Evolutionary conservation across 2,888 invertebrate genomes (phyloP).

Genomic region (Macrosiphum euphorbiae): DNA sequence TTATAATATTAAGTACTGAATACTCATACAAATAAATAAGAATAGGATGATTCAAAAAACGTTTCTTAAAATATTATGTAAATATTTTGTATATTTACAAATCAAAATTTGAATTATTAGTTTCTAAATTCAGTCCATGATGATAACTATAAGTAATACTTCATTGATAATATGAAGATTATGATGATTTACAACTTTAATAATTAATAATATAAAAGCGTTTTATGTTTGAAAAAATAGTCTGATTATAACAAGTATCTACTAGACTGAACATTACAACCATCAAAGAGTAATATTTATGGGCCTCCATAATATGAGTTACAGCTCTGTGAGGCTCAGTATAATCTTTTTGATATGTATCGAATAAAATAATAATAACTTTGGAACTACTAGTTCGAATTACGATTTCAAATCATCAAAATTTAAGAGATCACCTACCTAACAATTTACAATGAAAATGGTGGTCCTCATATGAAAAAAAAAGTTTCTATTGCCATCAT

Average conservation of each 20-base stretch:
- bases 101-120: neutral
- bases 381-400: too few species aligned
- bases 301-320: too few species aligned
- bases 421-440: too few species aligned
- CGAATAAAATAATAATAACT: too few species aligned
- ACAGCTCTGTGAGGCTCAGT: too few species aligned
- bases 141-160: neutral
- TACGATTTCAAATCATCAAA: too few species aligned
- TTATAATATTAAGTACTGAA: neutral
- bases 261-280: neutral
- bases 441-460: too few species aligned
- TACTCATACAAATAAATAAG: neutral
- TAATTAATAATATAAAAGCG: neutral
- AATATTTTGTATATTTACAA: neutral
- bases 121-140: neutral
- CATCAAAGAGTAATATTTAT: neutral
- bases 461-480: too few species aligned
- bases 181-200: neutral
- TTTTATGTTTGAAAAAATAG: neutral
- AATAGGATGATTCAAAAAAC: neutral
- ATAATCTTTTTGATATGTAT: too few species aligned
- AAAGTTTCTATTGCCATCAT: too few species aligned
- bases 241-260: neutral
- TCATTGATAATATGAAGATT: neutral
- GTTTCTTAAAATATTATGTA: neutral